Evolutionary conservation across 2,797 vertebrate genomes (phyloP), one percentile per base, ranked within the genome.

Genomic region (Brotula barbata): DNA sequence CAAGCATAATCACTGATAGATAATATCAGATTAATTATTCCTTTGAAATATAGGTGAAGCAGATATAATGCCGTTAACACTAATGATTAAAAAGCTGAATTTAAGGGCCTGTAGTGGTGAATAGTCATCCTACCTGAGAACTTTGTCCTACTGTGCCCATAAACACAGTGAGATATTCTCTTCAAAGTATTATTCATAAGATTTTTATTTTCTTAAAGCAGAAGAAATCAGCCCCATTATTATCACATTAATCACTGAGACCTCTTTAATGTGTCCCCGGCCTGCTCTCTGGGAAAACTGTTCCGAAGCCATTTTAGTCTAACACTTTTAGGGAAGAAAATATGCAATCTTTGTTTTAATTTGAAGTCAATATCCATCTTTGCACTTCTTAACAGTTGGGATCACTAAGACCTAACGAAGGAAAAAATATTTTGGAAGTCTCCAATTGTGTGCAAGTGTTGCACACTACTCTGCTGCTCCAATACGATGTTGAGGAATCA

Each of bases 261-360:
- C 31, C 31, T 2, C 6, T 33, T 33, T 20, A 33, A 56, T 34
- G 23, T 37, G 53, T 25, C 40, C 14, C 23, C 49, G 41, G 50
- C 50, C 11, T 31, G 17, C 67, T 64, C 55, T 63, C 53, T 62
- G 56, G 53, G 64, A 69, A 59, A 48, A 71, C 13, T 16, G 41
- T 58, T 52, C 28, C 58, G 31, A 59, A 42, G 22, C 36, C 2
- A 17, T 68, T 55, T 22, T 13, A 51, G 49, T 62, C 47, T 65
- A 47, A 50, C 52, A 67, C 42, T 49, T 66, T 65, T 39, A 25
- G 14, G 4, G 19, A 12, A 48, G 14, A 40, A 67, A 65, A 54
- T 41, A 42, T 19, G 64, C 42, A 17, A 70, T 67, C 46, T 58
- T 40, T 43, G 6, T 52, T 76, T 74, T 64, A 58, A 50, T 58